Percentiles rank a stretch among this genome's conserved stretches.
These are phyloP conservation scores for Alsophila aescularia DNA, from an alignment of 2,888 invertebrate genomes.

Conservation along the genomic window DNA sequence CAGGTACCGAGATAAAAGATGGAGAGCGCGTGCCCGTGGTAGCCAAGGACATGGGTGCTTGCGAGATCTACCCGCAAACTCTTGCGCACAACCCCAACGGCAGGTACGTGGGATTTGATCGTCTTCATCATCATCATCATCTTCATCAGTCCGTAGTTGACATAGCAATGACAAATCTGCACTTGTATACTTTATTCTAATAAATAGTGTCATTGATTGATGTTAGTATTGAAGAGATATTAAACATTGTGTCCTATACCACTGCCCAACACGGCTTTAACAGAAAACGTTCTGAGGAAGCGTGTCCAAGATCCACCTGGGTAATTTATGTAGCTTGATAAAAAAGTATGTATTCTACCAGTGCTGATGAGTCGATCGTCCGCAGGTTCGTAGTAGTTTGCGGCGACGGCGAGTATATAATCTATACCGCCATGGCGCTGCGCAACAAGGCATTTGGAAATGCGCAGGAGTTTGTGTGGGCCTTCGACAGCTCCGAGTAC, in stretches of 20 bases:
- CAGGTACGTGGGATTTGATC: slow-evolving; percentile 46
- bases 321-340: too few species aligned
- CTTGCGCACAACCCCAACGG: slow-evolving; percentile 99
- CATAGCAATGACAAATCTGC: too few species aligned
- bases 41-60: slow-evolving; percentile 99
- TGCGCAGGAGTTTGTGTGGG: slow-evolving; percentile 99
- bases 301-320: too few species aligned
- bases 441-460: slow-evolving; percentile 99
- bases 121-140: too few species aligned
- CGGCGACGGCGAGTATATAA: slow-evolving; percentile 99
- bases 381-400: slow-evolving; percentile 93
- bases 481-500: slow-evolving; percentile 96
- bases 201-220: too few species aligned
- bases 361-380: neutral
- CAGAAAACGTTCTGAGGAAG: too few species aligned
- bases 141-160: too few species aligned
- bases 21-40: slow-evolving; percentile 96
- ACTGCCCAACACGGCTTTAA: too few species aligned
- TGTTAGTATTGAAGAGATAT: too few species aligned
- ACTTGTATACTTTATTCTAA: too few species aligned
- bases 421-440: slow-evolving; percentile 99
- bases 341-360: too few species aligned
- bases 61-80: slow-evolving; percentile 99
- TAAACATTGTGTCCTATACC: too few species aligned
- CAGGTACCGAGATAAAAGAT: slow-evolving; percentile 90